A percentile compares a stretch with the other conserved stretches of the same genome.
These are phyloP conservation scores for Chrysolina haemoptera DNA, from an alignment of 2,888 invertebrate species.

Conservation along the genomic window DNA sequence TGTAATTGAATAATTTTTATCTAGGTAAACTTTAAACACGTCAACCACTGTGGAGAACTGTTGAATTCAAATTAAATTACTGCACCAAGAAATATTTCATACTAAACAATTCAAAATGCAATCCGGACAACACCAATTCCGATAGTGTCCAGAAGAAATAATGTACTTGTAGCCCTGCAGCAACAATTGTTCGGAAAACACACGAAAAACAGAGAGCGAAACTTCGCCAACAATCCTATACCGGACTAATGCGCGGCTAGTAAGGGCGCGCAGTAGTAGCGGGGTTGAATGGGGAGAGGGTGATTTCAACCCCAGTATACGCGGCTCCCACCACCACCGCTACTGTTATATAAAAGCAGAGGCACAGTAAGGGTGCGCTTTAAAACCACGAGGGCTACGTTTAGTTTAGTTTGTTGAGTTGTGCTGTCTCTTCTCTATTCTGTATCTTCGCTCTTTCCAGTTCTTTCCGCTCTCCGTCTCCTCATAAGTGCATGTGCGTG, in stretches of 20 bases:
- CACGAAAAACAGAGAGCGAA: constrained; percentile 9
- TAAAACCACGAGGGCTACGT: constrained; percentile 75
- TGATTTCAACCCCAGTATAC: constrained; percentile 55
- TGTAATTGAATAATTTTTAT: no score
- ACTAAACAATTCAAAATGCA: neutral
- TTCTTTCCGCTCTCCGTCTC: constrained; percentile 52
- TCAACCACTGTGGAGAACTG: no score
- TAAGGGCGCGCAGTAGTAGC: constrained; percentile 47
- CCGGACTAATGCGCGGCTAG: constrained; percentile 55
- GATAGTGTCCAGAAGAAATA: constrained; percentile 14
- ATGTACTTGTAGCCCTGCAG: constrained; percentile 16
- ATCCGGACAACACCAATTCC: neutral
- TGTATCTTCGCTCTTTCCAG: constrained; percentile 50
- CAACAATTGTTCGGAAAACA: constrained; percentile 11
- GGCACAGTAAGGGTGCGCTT: constrained; percentile 68
- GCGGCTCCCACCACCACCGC: constrained; percentile 53
- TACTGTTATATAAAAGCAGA: constrained; percentile 70
- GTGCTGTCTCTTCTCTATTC: constrained; percentile 70
- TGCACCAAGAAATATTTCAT: no score
- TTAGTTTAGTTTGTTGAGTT: constrained; percentile 70
- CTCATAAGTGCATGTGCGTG: constrained; percentile 48
- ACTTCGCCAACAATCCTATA: constrained; percentile 30
- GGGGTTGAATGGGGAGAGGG: constrained; percentile 48
- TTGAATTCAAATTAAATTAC: no score
- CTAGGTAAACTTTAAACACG: no score